Percentiles rank a stretch among this genome's conserved stretches.
Conservation (phyloP, 1,140 invertebrate genomes). For the Dendroctonus valens region DNA sequence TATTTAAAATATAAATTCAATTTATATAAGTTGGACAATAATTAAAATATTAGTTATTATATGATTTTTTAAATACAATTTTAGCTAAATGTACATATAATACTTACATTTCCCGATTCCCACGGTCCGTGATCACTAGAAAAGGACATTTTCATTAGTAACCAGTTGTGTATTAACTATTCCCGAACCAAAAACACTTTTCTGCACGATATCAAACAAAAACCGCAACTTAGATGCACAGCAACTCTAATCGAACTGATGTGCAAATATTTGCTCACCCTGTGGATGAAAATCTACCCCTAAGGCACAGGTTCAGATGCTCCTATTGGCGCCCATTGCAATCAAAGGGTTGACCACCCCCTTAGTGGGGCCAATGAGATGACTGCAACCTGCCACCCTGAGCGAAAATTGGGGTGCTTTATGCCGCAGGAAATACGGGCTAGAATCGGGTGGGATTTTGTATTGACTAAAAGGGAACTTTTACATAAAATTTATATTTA, state of each 20-base stretch:
- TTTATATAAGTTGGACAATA: no score
- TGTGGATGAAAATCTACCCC: neutral
- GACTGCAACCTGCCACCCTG: conserved; percentile 4
- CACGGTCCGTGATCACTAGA: conserved; percentile 45
- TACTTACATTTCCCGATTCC: conserved; percentile 46
- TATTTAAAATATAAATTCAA: no score
- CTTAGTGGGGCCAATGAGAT: conserved; percentile 3
- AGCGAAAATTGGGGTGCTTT: neutral
- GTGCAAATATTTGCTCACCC: conserved; percentile 11
- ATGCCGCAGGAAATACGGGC: neutral
- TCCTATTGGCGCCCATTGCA: neutral
- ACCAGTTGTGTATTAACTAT: conserved; percentile 9
- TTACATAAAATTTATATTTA: neutral
- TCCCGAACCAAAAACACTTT: conserved; percentile 6
- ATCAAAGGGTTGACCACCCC: conserved; percentile 15
- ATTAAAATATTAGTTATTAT: no score
- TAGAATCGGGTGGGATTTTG: neutral
- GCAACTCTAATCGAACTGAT: neutral
- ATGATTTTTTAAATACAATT: no score
- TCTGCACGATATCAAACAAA: neutral
- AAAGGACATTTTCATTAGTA: conserved; percentile 49
- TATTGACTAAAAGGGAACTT: conserved; percentile 7
- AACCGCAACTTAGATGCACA: neutral
- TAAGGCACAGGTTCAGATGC: conserved; percentile 5
- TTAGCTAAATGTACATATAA: neutral